phyloP scores from a whole-genome alignment of 1,140 invertebrate genomes.

The Caligus rogercresseyi region DNA sequence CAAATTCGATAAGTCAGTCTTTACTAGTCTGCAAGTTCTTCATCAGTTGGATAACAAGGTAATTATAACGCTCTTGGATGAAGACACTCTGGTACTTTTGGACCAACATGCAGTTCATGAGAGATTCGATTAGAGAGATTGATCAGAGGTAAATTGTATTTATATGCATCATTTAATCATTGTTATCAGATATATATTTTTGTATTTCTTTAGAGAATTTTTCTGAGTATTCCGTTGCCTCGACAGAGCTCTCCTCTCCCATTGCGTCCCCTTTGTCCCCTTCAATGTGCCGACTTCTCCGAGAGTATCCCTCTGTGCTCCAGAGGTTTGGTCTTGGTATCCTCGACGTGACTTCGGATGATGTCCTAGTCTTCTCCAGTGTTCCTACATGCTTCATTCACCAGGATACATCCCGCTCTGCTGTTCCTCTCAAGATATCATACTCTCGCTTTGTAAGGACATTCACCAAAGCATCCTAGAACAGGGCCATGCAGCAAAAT shows the following conservation, averaged over 20 bases:
- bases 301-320: conserved; percentile 26
- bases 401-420: conserved; percentile 21
- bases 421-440: conserved; percentile 22
- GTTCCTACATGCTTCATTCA: conserved; percentile 26
- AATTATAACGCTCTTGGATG: conserved; percentile 24
- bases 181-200: not conserved
- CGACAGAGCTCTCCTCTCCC: not conserved
- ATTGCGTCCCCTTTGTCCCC: not conserved
- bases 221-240: not conserved
- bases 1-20: not conserved
- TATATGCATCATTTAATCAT: conserved; percentile 10
- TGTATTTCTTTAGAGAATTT: not conserved
- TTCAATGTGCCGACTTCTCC: not conserved
- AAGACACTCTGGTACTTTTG: conserved; percentile 39
- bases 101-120: conserved; percentile 61
- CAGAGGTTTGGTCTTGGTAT: conserved; percentile 27
- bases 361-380: conserved; percentile 21
- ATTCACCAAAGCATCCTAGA: conserved; percentile 26
- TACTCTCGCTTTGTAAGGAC: conserved; percentile 28
- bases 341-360: conserved; percentile 17
- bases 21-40: conserved; percentile 26
- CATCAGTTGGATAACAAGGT: conserved; percentile 33
- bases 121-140: conserved; percentile 41
- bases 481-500: conserved; percentile 26
- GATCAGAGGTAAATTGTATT: conserved; percentile 30